phyloP scores from a whole-genome alignment of 1,140 invertebrate genomes.

The Hylaeus volcanicus region DNA sequence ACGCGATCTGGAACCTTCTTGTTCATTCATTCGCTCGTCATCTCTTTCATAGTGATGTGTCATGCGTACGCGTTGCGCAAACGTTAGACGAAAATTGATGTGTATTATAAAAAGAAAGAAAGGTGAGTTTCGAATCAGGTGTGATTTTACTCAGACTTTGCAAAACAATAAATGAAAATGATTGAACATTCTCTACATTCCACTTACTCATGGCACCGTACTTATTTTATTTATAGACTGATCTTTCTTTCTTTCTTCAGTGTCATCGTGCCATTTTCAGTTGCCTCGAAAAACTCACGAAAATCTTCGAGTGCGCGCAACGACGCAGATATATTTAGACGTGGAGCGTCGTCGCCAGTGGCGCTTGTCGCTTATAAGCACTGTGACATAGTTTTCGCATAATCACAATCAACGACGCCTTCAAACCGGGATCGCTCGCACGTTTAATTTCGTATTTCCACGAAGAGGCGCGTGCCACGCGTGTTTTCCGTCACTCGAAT shows the following conservation, averaged over 20 bases:
- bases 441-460: not conserved
- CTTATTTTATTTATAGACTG: too few relatives aligned
- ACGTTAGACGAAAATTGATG: too few relatives aligned
- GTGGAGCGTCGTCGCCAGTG: conserved; percentile 43
- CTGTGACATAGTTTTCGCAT: conserved; percentile 66
- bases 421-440: not conserved
- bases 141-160: too few relatives aligned
- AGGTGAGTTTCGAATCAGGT: too few relatives aligned
- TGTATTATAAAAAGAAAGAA: too few relatives aligned
- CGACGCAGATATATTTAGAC: conserved; percentile 69
- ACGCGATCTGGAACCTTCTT: conserved; percentile 38
- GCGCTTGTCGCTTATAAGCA: conserved; percentile 47
- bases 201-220: too few relatives aligned
- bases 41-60: not conserved
- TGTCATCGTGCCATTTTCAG: not conserved
- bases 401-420: conserved; percentile 26
- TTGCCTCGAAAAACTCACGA: conserved; percentile 46
- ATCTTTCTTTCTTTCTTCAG: too few relatives aligned
- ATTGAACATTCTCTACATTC: too few relatives aligned
- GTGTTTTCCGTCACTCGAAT: not conserved
- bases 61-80: too few relatives aligned
- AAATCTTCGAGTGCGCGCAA: conserved; percentile 57
- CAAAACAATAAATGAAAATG: too few relatives aligned
- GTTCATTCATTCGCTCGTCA: conserved; percentile 42
- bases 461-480: not conserved